Base-by-base conservation (phyloP, 2,888 invertebrate species). In the Harpalus rufipes region DNA sequence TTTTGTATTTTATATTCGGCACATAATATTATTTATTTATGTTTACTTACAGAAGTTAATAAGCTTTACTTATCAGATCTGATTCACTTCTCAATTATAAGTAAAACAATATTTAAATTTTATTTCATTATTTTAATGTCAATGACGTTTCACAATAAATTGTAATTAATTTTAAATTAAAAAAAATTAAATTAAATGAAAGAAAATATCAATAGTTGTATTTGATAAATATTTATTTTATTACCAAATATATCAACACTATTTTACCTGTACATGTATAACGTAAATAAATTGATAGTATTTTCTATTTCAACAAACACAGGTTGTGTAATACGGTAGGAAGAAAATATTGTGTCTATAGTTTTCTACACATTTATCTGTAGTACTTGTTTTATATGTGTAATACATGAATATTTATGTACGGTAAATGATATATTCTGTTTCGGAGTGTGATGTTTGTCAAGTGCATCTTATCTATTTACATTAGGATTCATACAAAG, bases 201-300 rank as follows among this genome's bases (percentile, higher is more conserved):
- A 72, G 32, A 41, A 72, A 7, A 72, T 8, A 41, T 25, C 14
- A 72, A 41, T 14, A 56, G 18, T 51, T 63, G 51, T 56, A 68
- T 68, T 85, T 85, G 85, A 80, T 80, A 85, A 85, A 80, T 85
- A 80, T 79, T 85, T 85, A 59, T 85, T 85, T 85, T 85, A 85
- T 85, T 85, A 85, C 85, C 85, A 85, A 85, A 85, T 85, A 85
- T 85, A 85, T 85, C 85, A 85, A 85, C 85, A 85, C 80, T 85
- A 85, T 84, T 56, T 80, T 84, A 80, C 79, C 84, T 84, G 79
- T 84, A 84, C 84, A 79, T 84, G 39, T 44, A 74, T 78, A 78
- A 76, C 84, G 76, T 83, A 83, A 74, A 84, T 80, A 80, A 80
- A 85, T 56, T 78, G 85, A 58, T 85, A 85, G 80, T 85, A 85